Conservation (phyloP, 2,888 invertebrate species). For the Crossocerus cetratus region DNA sequence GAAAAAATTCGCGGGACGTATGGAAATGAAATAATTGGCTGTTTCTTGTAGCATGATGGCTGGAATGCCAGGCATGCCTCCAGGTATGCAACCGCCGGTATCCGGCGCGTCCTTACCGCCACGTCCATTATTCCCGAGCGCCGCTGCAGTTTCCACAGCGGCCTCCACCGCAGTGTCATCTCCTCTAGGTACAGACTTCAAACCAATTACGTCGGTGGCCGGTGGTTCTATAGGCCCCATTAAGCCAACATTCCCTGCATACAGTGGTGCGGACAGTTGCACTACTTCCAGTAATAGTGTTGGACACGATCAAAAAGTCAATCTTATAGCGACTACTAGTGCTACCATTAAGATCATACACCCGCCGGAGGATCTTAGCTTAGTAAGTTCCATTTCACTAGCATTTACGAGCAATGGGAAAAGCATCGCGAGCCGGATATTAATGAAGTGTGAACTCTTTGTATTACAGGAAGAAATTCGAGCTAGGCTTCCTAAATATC, state of each 20-base stretch:
- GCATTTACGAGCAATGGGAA: too few relatives aligned
- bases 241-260: slow-evolving; percentile 90
- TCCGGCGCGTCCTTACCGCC: slow-evolving; percentile 74
- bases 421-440: too few relatives aligned
- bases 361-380: slow-evolving; percentile 94
- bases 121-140: slow-evolving; percentile 91
- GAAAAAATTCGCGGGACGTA: not conserved
- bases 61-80: slow-evolving; percentile 76
- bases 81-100: slow-evolving; percentile 75
- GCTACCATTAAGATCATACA: slow-evolving; percentile 94
- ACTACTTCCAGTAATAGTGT: slow-evolving; percentile 77
- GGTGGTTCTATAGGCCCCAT: slow-evolving; percentile 77
- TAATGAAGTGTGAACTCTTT: not conserved
- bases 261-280: slow-evolving; percentile 76
- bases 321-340: slow-evolving; percentile 86
- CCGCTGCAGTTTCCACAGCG: slow-evolving; percentile 80
- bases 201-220: slow-evolving; percentile 78
- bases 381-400: slow-evolving; percentile 76
- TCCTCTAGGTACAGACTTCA: slow-evolving; percentile 82
- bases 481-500: slow-evolving; percentile 85
- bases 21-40: slow-evolving; percentile 6
- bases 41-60: slow-evolving; percentile 77
- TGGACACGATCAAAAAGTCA: slow-evolving; percentile 77
- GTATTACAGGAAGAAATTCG: slow-evolving; percentile 86
- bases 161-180: slow-evolving; percentile 77